A percentile compares a stretch with the other conserved stretches of the same genome.
Evolutionary conservation across 1,140 invertebrate species (phyloP).

Genomic region (Hycleus cichorii): DNA sequence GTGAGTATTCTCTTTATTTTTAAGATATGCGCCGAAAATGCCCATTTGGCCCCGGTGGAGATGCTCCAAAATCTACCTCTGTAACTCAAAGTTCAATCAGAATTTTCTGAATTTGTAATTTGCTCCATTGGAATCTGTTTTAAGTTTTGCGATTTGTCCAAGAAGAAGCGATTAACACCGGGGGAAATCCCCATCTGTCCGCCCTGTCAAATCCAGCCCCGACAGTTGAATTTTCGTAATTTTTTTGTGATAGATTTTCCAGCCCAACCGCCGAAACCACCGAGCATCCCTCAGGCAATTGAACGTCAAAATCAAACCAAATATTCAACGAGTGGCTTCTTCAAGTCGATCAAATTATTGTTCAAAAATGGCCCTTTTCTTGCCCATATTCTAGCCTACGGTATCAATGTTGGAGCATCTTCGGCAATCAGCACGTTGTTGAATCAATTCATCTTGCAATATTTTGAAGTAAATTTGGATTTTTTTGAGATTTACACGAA

Average conservation of each 20-base stretch:
- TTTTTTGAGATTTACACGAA: not conserved
- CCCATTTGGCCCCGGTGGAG: too few relatives aligned
- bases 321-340: conserved; percentile 15
- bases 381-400: conserved; percentile 21
- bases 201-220: too few relatives aligned
- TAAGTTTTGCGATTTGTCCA: too few relatives aligned
- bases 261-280: conserved; percentile 48
- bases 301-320: conserved; percentile 14
- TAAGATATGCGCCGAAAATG: too few relatives aligned
- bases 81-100: too few relatives aligned
- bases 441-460: conserved; percentile 25
- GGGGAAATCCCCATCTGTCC: too few relatives aligned
- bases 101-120: too few relatives aligned
- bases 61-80: too few relatives aligned
- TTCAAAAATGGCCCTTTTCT: conserved; percentile 21
- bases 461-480: conserved; percentile 23
- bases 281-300: conserved; percentile 40
- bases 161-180: too few relatives aligned
- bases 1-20: conserved; percentile 42
- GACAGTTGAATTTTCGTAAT: not conserved
- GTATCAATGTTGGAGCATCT: conserved; percentile 27
- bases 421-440: conserved; percentile 26
- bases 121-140: too few relatives aligned
- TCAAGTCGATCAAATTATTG: conserved; percentile 7
- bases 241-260: conserved; percentile 47